Base-by-base conservation (phyloP, 2,797 vertebrate species). In the Phrynocephalus forsythii region DNA sequence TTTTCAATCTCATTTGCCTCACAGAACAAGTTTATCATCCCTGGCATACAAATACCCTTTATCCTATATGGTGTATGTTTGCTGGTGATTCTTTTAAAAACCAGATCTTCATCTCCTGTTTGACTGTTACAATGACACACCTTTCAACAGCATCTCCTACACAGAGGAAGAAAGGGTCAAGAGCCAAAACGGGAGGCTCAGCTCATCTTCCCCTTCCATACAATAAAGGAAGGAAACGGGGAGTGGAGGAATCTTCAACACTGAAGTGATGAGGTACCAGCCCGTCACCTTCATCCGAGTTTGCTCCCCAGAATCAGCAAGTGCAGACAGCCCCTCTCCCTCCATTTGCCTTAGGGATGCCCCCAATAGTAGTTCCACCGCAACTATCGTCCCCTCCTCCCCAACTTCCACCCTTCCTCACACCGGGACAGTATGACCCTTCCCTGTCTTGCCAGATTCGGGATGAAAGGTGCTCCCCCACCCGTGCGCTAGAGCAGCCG, bases 1-100 rank as follows among this genome's bases (percentile, higher is more conserved):
- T 93, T 91, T 88, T 92, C 84, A 87, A 79, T 85, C 88, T 86
- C 91, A 88, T 91, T 92, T 89, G 92, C 69, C 89, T 87, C 79
- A 85, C 71, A 91, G 87, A 89, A 80, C 52, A 81, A n/a, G 30
- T 87, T 84, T 84, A 60, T 24, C 11, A 38, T 18, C 15, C 33
- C 30, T 80, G 63, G 80, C 75, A 88, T 24, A 52, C 52, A 56
- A 56, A 56, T 9, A 56, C 52, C 13, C 52, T 13, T 76, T 72
- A 50, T 13, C 71, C 26, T 33, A 33, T 33, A n/a, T 33, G 50
- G 20, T 76, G 16, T 30, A 33, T 63, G 56, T 69, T n/a, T 18
- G 2, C 79, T 84, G 22, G 60, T 18, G 3, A 18, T 63, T 63
- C 20, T 50, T 84, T 66, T 68, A 22, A 72, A 79, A 73, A 71